Percentiles rank a stretch among this genome's conserved stretches.
phyloP scores from a whole-genome alignment of 2,113 vertebrate genomes.

The Hydrochoerus hydrochaeris region DNA sequence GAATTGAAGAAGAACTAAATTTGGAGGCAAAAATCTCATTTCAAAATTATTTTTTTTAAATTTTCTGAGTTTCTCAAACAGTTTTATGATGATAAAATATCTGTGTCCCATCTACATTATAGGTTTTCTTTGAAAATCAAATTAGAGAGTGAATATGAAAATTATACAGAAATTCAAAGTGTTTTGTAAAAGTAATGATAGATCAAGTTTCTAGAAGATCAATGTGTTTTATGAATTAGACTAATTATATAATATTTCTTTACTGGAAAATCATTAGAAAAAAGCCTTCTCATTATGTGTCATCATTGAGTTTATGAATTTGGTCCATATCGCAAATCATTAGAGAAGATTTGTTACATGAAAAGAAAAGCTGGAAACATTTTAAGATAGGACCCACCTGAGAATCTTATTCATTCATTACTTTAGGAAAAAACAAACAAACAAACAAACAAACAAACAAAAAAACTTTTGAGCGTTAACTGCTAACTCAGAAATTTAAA shows the following conservation, averaged over 20 bases:
- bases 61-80: background rate
- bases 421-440: conserved; percentile 2
- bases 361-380: background rate
- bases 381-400: background rate
- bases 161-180: background rate
- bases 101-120: background rate
- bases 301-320: background rate
- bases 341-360: background rate
- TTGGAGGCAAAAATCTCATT: background rate
- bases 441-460: too few species aligned
- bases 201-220: background rate
- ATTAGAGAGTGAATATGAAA: background rate
- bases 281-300: background rate
- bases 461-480: background rate
- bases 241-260: background rate
- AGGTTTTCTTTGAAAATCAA: background rate
- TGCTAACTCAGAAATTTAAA: background rate
- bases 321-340: background rate
- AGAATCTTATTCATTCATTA: background rate
- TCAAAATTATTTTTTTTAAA: background rate
- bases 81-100: background rate
- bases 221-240: background rate
- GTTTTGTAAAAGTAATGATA: background rate
- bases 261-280: background rate
- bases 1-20: conserved; percentile 42